A percentile compares a stretch with the other conserved stretches of the same genome.
phyloP scores from a whole-genome alignment of 2,797 vertebrate species.

The Pseudopleuronectes americanus region DNA sequence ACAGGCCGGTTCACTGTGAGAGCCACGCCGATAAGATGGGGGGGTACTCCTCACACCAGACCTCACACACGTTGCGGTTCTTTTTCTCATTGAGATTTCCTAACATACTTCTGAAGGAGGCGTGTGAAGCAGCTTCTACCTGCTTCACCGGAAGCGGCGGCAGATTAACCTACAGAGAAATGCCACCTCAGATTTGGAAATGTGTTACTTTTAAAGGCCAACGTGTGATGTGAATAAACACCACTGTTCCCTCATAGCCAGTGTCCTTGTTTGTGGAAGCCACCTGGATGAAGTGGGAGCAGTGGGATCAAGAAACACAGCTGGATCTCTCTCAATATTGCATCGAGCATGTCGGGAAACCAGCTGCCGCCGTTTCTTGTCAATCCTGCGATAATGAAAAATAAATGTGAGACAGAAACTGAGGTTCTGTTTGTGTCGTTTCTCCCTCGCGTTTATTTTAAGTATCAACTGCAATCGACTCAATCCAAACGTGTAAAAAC shows the following conservation, averaged over 20 bases:
- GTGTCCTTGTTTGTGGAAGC: not conserved
- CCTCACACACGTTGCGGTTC: conserved; percentile 45
- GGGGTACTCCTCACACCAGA: conserved; percentile 57
- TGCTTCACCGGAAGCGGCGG: conserved; percentile 13
- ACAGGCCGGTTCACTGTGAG: conserved; percentile 41
- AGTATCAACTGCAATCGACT: conserved; percentile 1
- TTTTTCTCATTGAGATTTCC: conserved; percentile 32
- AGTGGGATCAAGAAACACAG: conserved; percentile 2
- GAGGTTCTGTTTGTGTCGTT: not conserved
- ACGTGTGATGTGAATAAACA: conserved; percentile 22
- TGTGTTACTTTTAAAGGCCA: conserved; percentile 31
- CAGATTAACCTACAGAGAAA: conserved; percentile 37
- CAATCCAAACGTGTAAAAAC: conserved; percentile 29
- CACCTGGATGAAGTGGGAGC: not conserved
- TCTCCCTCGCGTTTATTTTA: conserved; percentile 2
- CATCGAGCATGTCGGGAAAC: not conserved
- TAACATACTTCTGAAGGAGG: conserved; percentile 11
- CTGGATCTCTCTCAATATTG: not conserved
- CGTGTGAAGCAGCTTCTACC: conserved; percentile 6
- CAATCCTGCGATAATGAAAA: not conserved
- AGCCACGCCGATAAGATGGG: conserved; percentile 29
- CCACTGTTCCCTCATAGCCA: not conserved
- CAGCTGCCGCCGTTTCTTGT: not conserved
- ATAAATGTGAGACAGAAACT: not conserved
- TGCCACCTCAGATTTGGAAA: conserved; percentile 15